phyloP scores from a whole-genome alignment of 2,888 invertebrate species.

The Isotomurus palustris region DNA sequence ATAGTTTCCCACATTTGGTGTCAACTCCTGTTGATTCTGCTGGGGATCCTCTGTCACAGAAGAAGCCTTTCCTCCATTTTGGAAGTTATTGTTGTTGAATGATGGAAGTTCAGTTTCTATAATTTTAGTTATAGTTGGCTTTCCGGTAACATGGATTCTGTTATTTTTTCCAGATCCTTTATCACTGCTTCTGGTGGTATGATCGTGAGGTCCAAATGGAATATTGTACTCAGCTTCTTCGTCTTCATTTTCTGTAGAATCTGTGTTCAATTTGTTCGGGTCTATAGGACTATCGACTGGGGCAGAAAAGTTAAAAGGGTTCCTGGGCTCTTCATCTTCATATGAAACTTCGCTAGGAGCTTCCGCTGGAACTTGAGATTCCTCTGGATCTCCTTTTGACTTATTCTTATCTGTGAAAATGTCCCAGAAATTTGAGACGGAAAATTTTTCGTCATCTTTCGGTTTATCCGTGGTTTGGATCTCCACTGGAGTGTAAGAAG shows the following conservation, averaged over 20 bases:
- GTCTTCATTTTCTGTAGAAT: background rate
- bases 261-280: no score
- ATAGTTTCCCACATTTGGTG: background rate
- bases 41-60: no score
- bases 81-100: constrained; percentile 21
- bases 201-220: constrained; percentile 5
- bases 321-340: background rate
- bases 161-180: background rate
- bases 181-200: background rate
- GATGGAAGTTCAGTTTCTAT: constrained; percentile 16
- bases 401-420: constrained; percentile 36
- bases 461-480: constrained; percentile 18
- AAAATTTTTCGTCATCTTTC: constrained; percentile 11
- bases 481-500: constrained; percentile 36
- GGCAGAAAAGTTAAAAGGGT: constrained; percentile 36
- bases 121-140: constrained; percentile 43
- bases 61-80: background rate
- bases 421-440: constrained; percentile 43
- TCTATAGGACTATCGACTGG: constrained; percentile 35
- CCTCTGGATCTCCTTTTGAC: background rate
- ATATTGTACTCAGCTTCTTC: constrained; percentile 5
- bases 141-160: constrained; percentile 31
- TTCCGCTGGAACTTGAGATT: background rate
- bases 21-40: no score
- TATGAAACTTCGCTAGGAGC: background rate